Evolutionary conservation across 1,140 invertebrate species (phyloP).

Genomic region (Spodoptera frugiperda): DNA sequence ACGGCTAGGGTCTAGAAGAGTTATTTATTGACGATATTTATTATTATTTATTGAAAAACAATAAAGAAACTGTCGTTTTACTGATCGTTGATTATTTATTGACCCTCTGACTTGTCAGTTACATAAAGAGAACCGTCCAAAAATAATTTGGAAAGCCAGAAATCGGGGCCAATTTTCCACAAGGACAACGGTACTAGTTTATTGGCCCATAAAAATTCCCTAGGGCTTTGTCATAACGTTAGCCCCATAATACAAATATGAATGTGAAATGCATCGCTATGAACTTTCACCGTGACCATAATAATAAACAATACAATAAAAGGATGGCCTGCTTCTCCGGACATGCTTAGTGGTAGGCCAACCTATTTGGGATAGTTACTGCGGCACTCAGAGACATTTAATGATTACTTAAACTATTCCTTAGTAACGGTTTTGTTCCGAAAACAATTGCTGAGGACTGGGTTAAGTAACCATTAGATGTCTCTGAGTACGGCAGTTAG

Average conservation of each 20-base stretch:
- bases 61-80: constrained; percentile 78
- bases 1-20: constrained; percentile 71
- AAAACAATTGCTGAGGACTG: too few relatives aligned
- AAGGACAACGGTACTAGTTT: constrained; percentile 6
- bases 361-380: background rate
- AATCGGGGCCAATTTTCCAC: constrained; percentile 12
- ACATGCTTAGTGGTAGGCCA: background rate
- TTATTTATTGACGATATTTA: constrained; percentile 83
- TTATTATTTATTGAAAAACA: constrained; percentile 81
- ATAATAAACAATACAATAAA: constrained; percentile 4
- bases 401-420: too few relatives aligned
- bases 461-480: too few relatives aligned
- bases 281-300: constrained; percentile 33
- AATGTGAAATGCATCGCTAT: constrained; percentile 29
- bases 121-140: background rate
- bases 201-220: constrained; percentile 39
- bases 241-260: background rate
- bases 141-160: background rate
- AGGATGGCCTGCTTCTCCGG: constrained; percentile 11
- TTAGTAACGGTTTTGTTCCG: too few relatives aligned
- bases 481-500: too few relatives aligned
- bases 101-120: background rate
- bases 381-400: too few relatives aligned
- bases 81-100: constrained; percentile 46
- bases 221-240: constrained; percentile 36